Evolutionary conservation across 2,797 vertebrate species (phyloP), one percentile per base, ranked within the genome.

Genomic region (Alcedo quadribrachys): DNA sequence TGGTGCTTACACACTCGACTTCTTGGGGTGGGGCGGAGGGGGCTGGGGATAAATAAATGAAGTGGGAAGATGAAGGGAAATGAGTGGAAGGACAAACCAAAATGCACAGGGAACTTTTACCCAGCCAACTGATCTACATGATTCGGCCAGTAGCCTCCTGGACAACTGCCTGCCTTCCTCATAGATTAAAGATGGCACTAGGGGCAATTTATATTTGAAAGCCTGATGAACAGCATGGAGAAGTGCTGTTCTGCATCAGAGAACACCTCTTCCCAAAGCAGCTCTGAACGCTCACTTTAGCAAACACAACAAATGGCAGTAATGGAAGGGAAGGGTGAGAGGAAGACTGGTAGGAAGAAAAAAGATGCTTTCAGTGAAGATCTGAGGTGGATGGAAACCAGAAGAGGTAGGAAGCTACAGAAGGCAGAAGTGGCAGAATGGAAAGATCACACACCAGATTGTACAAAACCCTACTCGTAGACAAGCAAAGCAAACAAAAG

Each of bases 21-120:
- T 99, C 98, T 97, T 99, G 99, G 96, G 99, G 99, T 96, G 99
- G 99, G 90, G 99, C 99, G 2, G 99, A 99, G 58, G 99, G 99
- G 97, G 99, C 99, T 99, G 97, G 98, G 97, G 97, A 97, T 96
- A 98, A 98, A 98, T 97, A 98, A 98, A 98, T 97, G 97, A 97
- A 97, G 93, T 84, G 94, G 95, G 96, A 78, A 96, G 95, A 97
- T 97, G 95, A 97, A 95, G 95, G 97, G 96, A 95, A 92, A 97
- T 97, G 97, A 97, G 93, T 96, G 97, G 94, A 95, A 94, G 85
- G 89, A 96, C 94, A 97, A 97, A 94, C 45, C 90, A 96, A 91
- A 96, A 96, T 18, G 78, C 58, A 94, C 71, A 90, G 89, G 90
- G 92, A 96, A 94, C 95, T 97, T 94, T 97, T 97, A 97, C 96